Conservation (phyloP, 1,140 invertebrate species). For the Neodiprion virginianus region DNA sequence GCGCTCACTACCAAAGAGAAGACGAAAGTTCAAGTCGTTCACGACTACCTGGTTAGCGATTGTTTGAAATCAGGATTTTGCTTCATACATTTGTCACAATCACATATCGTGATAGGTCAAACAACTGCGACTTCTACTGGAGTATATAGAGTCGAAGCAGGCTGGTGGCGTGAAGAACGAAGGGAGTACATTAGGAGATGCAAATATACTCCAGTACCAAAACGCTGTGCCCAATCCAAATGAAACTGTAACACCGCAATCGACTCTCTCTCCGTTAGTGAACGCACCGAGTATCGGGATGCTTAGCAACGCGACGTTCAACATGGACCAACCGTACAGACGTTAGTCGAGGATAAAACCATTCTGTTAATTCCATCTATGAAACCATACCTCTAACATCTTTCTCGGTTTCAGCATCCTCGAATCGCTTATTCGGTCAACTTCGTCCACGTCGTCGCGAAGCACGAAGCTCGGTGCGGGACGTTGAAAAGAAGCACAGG, state of each 20-base stretch:
- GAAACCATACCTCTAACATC: background rate
- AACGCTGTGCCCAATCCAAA: background rate
- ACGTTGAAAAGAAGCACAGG: background rate
- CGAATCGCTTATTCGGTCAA: background rate
- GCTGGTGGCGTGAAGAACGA: conserved; percentile 17
- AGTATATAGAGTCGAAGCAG: conserved; percentile 32
- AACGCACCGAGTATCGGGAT: conserved; percentile 1
- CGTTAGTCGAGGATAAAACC: background rate
- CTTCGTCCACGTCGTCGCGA: background rate
- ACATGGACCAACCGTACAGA: background rate
- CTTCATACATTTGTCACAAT: background rate
- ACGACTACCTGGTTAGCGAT: conserved; percentile 43
- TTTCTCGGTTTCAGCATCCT: background rate
- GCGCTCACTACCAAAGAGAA: conserved; percentile 35
- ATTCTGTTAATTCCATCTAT: background rate
- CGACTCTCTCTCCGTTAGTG: background rate
- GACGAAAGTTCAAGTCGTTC: conserved; percentile 37
- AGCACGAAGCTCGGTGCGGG: background rate
- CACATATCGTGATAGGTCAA: conserved; percentile 18
- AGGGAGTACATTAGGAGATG: background rate
- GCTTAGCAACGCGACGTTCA: conserved; percentile 11
- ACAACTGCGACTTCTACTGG: conserved; percentile 35
- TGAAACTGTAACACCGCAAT: background rate
- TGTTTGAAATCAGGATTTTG: background rate
- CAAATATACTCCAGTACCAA: conserved; percentile 8